These are phyloP conservation scores for Crossaster papposus DNA, from an alignment of 53 echinoderm and acorn worm genomes.

Conservation along the genomic window DNA sequence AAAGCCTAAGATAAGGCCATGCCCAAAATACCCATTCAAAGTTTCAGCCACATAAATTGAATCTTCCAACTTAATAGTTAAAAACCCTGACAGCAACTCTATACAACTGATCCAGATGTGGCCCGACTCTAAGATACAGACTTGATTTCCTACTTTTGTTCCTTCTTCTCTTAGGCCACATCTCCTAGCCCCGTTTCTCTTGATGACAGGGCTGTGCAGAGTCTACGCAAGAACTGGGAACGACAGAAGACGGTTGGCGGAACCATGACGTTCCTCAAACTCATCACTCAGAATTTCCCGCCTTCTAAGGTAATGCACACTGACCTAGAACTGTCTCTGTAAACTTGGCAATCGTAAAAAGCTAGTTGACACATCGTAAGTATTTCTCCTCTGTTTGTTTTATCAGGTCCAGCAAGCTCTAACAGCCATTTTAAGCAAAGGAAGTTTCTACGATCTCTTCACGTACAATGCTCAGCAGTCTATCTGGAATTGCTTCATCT, in stretches of 20 bases:
- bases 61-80: too few species aligned
- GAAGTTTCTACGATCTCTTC: constrained; percentile 95
- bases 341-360: not conserved
- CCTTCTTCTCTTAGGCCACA: constrained; percentile 67
- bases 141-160: not conserved
- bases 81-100: too few species aligned
- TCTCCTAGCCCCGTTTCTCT: constrained; percentile 92
- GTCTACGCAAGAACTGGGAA: constrained; percentile 92
- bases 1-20: too few species aligned
- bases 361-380: not conserved
- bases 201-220: constrained; percentile 91
- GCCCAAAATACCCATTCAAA: too few species aligned
- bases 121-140: too few species aligned
- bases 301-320: constrained; percentile 69
- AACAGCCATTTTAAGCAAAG: constrained; percentile 75
- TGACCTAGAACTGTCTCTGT: too few species aligned
- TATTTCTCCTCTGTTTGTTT: not conserved
- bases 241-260: constrained; percentile 89
- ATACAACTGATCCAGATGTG: too few species aligned
- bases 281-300: constrained; percentile 96
- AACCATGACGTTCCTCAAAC: constrained; percentile 94
- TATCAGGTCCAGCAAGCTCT: constrained; percentile 82
- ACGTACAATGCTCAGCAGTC: constrained; percentile 75
- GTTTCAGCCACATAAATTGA: too few species aligned
- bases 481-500: constrained; percentile 90